These are phyloP conservation scores for Tethya wilhelma DNA, from an alignment of 37 sponge, comb jelly and placozoan genomes.

Conservation along the genomic window DNA sequence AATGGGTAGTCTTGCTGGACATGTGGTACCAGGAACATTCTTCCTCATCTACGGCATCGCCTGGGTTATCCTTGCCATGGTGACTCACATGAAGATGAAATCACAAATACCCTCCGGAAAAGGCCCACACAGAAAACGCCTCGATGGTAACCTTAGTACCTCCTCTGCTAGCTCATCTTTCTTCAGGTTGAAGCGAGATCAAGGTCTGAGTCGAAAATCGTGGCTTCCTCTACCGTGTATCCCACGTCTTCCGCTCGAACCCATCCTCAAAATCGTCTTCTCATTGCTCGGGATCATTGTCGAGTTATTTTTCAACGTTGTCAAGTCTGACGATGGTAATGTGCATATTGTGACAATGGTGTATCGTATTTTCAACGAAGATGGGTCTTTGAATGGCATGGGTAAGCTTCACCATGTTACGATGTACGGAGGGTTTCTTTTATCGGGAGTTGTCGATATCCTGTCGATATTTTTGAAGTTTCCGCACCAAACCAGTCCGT, in stretches of 20 bases:
- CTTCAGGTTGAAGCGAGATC: conserved; percentile 39
- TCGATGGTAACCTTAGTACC: too few species aligned
- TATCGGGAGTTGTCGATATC: conserved; percentile 68
- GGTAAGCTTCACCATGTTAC: conserved; percentile 59
- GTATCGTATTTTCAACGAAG: not conserved
- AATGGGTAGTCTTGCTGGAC: conserved; percentile 69
- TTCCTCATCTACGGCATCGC: conserved; percentile 49
- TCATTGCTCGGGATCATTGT: conserved; percentile 45
- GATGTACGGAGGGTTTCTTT: conserved; percentile 53
- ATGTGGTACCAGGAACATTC: conserved; percentile 59
- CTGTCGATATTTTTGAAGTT: conserved; percentile 11
- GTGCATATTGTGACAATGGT: not conserved
- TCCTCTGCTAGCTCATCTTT: conserved; percentile 6
- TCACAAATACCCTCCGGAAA: not conserved
- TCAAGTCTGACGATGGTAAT: conserved; percentile 5
- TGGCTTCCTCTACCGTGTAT: conserved; percentile 49
- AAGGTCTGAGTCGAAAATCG: conserved; percentile 34
- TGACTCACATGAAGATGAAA: conserved; percentile 26
- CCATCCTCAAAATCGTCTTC: conserved; percentile 46
- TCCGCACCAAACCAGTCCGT: conserved; percentile 38
- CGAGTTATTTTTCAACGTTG: conserved; percentile 27
- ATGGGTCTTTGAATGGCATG: conserved; percentile 14
- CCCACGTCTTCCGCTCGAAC: conserved; percentile 49
- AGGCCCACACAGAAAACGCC: too few species aligned
- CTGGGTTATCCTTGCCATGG: conserved; percentile 41